Percentiles rank a stretch among this genome's conserved stretches.
Conservation (phyloP, 64 coral and sea anemone genomes). For the Stichodactyla helianthus region DNA sequence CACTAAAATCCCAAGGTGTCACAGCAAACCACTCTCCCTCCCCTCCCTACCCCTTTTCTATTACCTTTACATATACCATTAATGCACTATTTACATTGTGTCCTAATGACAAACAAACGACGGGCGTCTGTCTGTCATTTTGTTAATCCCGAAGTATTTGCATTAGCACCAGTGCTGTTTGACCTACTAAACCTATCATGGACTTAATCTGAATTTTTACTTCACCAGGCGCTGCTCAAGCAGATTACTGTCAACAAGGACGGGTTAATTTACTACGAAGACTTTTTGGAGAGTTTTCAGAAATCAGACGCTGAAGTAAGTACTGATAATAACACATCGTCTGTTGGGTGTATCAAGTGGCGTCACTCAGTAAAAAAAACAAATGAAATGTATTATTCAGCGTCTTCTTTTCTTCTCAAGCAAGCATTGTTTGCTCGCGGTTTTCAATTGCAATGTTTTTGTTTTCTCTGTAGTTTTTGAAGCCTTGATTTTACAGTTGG, state of each 20-base stretch:
- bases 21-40: no score
- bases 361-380: not conserved
- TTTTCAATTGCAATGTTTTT: not conserved
- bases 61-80: no score
- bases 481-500: not conserved
- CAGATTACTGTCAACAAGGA: constrained; percentile 45
- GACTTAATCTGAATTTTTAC: constrained; percentile 6
- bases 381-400: not conserved
- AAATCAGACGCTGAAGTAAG: constrained; percentile 82
- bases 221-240: constrained; percentile 62
- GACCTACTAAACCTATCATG: not conserved
- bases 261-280: constrained; percentile 65
- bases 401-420: not conserved
- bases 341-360: not conserved
- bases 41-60: no score
- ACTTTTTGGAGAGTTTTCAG: constrained; percentile 83
- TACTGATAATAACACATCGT: not conserved
- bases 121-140: not conserved
- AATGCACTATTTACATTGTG: not conserved
- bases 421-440: not conserved
- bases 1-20: no score
- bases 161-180: not conserved
- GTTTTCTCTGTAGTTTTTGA: not conserved
- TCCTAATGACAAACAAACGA: not conserved
- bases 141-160: not conserved